A percentile compares a stretch with the other conserved stretches of the same genome.
Evolutionary conservation across 2,888 invertebrate genomes (phyloP).

Genomic region (Resseliella maxima): DNA sequence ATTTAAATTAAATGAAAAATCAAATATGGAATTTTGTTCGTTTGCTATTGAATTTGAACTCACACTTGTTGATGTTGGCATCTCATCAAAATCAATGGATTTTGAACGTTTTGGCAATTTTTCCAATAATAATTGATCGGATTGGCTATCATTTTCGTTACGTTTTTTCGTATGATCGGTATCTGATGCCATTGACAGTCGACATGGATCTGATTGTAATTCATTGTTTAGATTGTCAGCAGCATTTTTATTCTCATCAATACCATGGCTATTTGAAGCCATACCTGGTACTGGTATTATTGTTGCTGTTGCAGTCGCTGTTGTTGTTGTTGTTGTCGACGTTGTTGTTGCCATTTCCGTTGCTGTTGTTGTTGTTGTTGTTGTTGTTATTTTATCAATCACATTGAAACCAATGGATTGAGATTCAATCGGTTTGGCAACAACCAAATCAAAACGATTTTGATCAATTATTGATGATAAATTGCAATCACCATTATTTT

Average conservation of each 20-base stretch:
- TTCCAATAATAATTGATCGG: not conserved
- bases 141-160: not conserved
- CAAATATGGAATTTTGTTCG: constrained; percentile 32
- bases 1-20: not conserved
- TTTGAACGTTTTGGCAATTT: not conserved
- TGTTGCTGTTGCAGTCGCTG: not conserved
- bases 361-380: not conserved
- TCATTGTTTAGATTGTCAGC: not conserved
- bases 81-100: constrained; percentile 12
- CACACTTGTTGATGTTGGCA: not conserved
- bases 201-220: not conserved
- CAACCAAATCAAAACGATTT: constrained; percentile 60
- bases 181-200: not conserved
- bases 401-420: constrained; percentile 64
- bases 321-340: not conserved
- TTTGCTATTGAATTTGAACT: not conserved
- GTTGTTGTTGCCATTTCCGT: not conserved
- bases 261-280: not conserved
- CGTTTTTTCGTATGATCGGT: constrained; percentile 22
- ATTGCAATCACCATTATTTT: not conserved
- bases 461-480: too few relatives aligned
- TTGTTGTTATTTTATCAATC: not conserved
- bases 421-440: constrained; percentile 63
- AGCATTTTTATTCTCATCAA: constrained; percentile 9
- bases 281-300: not conserved